These are phyloP conservation scores for Peromyscus melanophrys DNA, from an alignment of 2,797 vertebrate species.

Conservation along the genomic window DNA sequence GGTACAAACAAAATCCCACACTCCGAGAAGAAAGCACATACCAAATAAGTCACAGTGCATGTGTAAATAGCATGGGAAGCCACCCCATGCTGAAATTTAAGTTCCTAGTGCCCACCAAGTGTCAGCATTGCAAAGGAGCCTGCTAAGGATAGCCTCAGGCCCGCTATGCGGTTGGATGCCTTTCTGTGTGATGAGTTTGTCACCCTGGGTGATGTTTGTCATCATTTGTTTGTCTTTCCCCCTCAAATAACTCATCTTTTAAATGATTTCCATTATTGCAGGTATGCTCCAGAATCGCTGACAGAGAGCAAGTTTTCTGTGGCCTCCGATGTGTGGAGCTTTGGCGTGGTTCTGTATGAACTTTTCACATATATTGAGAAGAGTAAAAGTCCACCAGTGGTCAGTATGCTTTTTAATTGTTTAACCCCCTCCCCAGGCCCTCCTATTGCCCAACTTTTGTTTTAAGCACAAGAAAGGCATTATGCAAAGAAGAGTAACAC, in stretches of 20 bases:
- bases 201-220: not conserved
- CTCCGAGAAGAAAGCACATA: not conserved
- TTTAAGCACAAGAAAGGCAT: conserved; percentile 30
- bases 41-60: not conserved
- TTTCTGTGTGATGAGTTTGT: too few species aligned
- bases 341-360: conserved; percentile 98
- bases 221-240: not conserved
- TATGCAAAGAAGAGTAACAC: conserved; percentile 14
- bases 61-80: not conserved
- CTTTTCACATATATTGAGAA: conserved; percentile 98
- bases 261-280: conserved; percentile 84
- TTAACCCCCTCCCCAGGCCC: not conserved
- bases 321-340: conserved; percentile 98
- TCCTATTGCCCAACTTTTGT: not conserved
- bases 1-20: not conserved
- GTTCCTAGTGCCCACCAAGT: not conserved
- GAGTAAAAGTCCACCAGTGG: conserved; percentile 97
- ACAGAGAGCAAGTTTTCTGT: conserved; percentile 99
- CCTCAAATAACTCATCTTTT: conserved; percentile 27
- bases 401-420: conserved; percentile 85
- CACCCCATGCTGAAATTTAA: not conserved
- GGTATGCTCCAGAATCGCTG: conserved; percentile 98
- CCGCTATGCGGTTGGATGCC: too few species aligned
- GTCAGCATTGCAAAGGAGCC: not conserved
- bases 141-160: too few species aligned